Percentiles rank a stretch among this genome's conserved stretches.
Conservation (phyloP, 2,113 vertebrate species). For the Prunella himalayana region DNA sequence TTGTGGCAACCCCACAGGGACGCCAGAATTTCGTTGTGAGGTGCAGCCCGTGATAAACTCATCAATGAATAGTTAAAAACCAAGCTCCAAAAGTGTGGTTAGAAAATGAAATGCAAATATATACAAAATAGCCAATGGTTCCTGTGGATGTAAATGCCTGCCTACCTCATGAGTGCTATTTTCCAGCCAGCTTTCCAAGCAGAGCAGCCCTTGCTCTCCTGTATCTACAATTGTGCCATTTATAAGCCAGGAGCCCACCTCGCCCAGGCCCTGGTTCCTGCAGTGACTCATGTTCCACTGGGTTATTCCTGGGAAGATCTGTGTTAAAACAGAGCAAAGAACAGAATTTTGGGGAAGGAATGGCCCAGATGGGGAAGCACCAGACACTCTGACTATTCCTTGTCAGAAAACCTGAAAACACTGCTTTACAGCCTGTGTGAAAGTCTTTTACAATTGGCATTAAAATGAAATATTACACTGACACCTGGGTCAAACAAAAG, state of each 20-base stretch:
- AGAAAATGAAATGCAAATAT: constrained; percentile 40
- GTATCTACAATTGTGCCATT: constrained; percentile 50
- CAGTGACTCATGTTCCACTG: constrained; percentile 11
- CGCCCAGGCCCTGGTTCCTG: neutral
- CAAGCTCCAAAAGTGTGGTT: neutral
- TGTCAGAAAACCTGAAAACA: neutral
- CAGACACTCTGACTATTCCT: neutral
- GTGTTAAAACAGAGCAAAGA: neutral
- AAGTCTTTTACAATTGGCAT: neutral
- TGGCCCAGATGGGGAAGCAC: neutral
- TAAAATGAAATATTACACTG: neutral
- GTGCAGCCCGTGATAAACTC: fast-evolving
- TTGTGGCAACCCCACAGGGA: neutral
- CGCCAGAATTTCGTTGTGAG: fast-evolving
- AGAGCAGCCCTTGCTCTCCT: neutral
- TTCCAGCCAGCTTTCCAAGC: constrained; percentile 50
- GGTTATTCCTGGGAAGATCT: neutral
- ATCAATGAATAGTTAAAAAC: neutral
- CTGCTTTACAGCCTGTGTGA: neutral
- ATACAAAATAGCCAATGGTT: neutral
- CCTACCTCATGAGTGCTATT: neutral
- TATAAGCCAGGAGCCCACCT: constrained; percentile 53
- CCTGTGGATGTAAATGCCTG: neutral
- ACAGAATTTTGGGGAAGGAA: neutral
- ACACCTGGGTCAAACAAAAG: neutral